These are phyloP conservation scores for Chitala chitala DNA, from an alignment of 2,113 vertebrate genomes.

Conservation along the genomic window DNA sequence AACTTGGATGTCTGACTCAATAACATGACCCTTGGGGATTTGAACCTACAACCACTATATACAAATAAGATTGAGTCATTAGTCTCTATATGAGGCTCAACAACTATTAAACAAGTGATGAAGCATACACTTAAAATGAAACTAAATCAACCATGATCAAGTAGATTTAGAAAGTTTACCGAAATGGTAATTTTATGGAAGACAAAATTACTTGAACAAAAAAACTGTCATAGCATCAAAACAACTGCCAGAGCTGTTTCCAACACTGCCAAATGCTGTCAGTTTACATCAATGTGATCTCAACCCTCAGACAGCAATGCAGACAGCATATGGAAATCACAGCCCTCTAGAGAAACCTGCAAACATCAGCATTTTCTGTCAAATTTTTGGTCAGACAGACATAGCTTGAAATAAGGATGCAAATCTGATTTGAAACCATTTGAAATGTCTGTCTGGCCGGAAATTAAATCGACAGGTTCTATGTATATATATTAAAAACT, in stretches of 20 bases:
- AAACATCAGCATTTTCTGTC: not conserved
- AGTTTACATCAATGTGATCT: too few species aligned
- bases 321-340: not conserved
- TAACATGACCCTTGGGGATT: too few species aligned
- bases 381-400: not conserved
- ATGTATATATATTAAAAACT: too few species aligned
- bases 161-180: not conserved
- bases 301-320: slow-evolving; percentile 3
- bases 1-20: too few species aligned
- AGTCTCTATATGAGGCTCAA: too few species aligned
- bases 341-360: not conserved
- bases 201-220: not conserved
- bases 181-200: not conserved
- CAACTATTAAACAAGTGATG: not conserved
- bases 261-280: not conserved
- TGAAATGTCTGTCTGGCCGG: too few species aligned
- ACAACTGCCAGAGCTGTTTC: not conserved
- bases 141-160: not conserved
- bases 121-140: not conserved
- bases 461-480: too few species aligned
- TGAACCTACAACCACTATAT: too few species aligned
- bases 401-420: too few species aligned
- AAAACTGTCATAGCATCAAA: not conserved
- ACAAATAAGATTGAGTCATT: too few species aligned
- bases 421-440: too few species aligned